Conservation (phyloP, 2,797 vertebrate species). For the Cetoscarus ocellatus region DNA sequence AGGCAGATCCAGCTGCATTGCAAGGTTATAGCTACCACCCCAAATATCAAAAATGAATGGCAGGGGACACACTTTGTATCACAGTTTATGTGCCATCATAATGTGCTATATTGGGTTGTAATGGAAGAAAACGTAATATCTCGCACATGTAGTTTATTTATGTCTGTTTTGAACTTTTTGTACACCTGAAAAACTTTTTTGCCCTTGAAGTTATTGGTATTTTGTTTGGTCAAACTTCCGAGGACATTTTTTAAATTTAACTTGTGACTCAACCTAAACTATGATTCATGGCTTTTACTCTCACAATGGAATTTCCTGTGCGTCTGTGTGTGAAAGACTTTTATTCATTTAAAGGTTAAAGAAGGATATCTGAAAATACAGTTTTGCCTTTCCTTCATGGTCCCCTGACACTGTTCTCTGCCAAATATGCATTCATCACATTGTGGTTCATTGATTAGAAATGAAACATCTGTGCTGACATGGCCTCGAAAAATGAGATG, state of each 20-base stretch:
- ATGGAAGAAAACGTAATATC: too few relatives aligned
- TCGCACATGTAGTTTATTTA: too few relatives aligned
- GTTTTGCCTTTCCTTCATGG: background rate
- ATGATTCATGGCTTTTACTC: slow-evolving; percentile 12
- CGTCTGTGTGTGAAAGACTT: background rate
- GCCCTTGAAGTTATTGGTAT: too few relatives aligned
- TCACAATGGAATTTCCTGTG: slow-evolving; percentile 11
- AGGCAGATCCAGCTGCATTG: too few relatives aligned
- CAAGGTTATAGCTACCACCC: too few relatives aligned
- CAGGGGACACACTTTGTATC: too few relatives aligned
- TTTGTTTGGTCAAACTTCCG: too few relatives aligned
- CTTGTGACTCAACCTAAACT: slow-evolving; percentile 11
- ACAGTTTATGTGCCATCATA: too few relatives aligned
- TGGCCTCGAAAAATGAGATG: slow-evolving; percentile 1
- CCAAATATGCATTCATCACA: slow-evolving; percentile 3
- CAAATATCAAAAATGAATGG: too few relatives aligned
- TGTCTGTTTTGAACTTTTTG: too few relatives aligned
- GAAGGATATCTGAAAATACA: background rate
- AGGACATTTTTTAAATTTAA: background rate
- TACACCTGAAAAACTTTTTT: too few relatives aligned
- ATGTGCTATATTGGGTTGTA: too few relatives aligned
- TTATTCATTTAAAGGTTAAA: slow-evolving; percentile 1
- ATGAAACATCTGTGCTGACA: slow-evolving; percentile 23
- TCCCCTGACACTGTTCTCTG: slow-evolving; percentile 3
- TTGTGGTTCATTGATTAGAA: slow-evolving; percentile 3